These are phyloP conservation scores for Hydropsyche tenuis DNA, from an alignment of 1,140 invertebrate genomes.

Conservation along the genomic window DNA sequence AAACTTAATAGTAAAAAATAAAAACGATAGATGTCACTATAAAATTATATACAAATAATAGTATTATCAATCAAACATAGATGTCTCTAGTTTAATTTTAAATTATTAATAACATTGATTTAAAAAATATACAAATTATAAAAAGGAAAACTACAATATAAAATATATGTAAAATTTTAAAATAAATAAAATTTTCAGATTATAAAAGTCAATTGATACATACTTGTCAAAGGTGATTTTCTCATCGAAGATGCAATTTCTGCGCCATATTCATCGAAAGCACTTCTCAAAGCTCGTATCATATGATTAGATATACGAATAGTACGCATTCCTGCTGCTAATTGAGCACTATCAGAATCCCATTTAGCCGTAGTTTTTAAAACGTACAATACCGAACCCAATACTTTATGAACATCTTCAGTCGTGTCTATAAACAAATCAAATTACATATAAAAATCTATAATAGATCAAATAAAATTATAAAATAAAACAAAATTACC, in stretches of 20 bases:
- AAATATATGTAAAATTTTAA: not conserved
- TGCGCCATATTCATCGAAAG: conserved; percentile 45
- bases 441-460: not conserved
- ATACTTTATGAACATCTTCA: conserved; percentile 39
- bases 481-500: conserved; percentile 1
- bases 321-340: conserved; percentile 40
- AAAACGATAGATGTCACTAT: conserved; percentile 17
- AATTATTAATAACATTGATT: not conserved
- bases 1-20: not conserved
- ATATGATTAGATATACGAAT: conserved; percentile 44
- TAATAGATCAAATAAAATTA: not conserved
- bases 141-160: not conserved
- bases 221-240: conserved; percentile 41
- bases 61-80: no score
- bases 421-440: conserved; percentile 40
- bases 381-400: conserved; percentile 37
- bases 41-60: not conserved
- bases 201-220: not conserved
- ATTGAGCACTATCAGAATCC: conserved; percentile 42
- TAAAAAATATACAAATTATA: not conserved
- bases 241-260: conserved; percentile 44
- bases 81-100: no score
- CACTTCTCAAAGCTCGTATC: conserved; percentile 41
- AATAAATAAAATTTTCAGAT: conserved; percentile 17
- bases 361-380: conserved; percentile 40